Evolutionary conservation across 2,888 invertebrate species (phyloP), one percentile per base, ranked within the genome.

Genomic region (Kuschelorhynchus macadamiae): DNA sequence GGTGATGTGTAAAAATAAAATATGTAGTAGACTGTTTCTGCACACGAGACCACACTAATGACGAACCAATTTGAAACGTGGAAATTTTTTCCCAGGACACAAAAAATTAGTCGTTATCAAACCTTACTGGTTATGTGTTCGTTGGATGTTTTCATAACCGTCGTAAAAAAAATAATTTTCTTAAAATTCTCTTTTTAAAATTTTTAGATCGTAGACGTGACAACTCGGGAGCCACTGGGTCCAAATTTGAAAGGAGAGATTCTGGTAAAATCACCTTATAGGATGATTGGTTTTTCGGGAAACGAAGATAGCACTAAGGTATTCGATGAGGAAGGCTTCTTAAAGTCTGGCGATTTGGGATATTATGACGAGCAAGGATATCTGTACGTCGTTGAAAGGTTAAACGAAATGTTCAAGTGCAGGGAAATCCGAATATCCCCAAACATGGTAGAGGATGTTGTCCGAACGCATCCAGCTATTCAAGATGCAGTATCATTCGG

Each of bases 311-410:
- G 77, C 12, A 20, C 17, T 5, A 81, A 83, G 12, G 74, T 81
- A 0, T 83, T 84, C 53, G 80, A 84, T 1, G 78, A 81, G 25
- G 84, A 83, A 20, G 81, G 85, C 1, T 87, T 85, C 83, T 78
- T 85, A 20, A 85, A 83, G 72, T 84, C 86, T 1, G 87, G 87
- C 0, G 87, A 87, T 67, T 76, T 86, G 14, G 81, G 85, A 18
- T 86, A 85, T 69, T 84, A 85, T 67, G 86, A 87, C 67, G 82
- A 84, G 16, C 78, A 84, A 8, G 81, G 80, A 71, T 82, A 85
- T 71, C 83, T 82, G 56, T 86, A 78, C 74, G 82, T 84, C 39
- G 80, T 85, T 0, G 87, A 86, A 17, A 79, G 87, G 16, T 78
- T 85, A 2, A 87, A 87, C 68, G 80, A 85, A 69, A 75, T 86